Conservation (phyloP, 2,113 vertebrate species). For the Rafetus swinhoei region DNA sequence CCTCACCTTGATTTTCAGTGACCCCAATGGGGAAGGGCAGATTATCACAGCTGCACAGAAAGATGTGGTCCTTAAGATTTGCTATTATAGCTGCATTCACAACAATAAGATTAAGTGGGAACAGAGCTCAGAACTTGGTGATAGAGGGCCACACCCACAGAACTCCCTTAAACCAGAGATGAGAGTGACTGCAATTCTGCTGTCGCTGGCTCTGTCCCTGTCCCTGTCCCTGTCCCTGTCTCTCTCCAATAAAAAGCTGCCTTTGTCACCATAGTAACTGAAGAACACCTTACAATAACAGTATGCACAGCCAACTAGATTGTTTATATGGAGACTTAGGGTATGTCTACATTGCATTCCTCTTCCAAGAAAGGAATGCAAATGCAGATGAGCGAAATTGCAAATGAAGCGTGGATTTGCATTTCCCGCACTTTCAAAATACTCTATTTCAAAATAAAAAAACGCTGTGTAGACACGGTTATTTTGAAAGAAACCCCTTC, state of each 20-base stretch:
- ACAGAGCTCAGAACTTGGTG: not conserved
- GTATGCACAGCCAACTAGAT: not conserved
- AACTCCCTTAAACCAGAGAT: not conserved
- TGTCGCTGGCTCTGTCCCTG: not conserved
- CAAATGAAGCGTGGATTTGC: too few species aligned
- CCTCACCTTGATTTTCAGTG: not conserved
- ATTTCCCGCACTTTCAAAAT: too few species aligned
- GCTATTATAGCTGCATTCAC: not conserved
- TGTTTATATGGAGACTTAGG: not conserved
- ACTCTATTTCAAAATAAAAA: too few species aligned
- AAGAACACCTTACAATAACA: not conserved
- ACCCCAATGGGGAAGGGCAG: not conserved
- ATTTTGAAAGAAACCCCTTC: too few species aligned
- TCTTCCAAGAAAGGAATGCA: too few species aligned
- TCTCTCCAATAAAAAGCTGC: not conserved
- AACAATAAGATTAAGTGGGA: not conserved
- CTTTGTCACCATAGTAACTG: not conserved
- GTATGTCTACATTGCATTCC: too few species aligned
- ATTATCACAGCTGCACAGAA: not conserved
- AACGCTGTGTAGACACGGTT: too few species aligned
- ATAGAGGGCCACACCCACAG: not conserved
- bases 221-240: not conserved
- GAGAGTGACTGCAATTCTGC: not conserved
- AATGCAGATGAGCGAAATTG: too few species aligned
- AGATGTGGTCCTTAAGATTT: not conserved